Conservation (phyloP, 2,797 vertebrate species). For the Enteromius argenteus region DNA sequence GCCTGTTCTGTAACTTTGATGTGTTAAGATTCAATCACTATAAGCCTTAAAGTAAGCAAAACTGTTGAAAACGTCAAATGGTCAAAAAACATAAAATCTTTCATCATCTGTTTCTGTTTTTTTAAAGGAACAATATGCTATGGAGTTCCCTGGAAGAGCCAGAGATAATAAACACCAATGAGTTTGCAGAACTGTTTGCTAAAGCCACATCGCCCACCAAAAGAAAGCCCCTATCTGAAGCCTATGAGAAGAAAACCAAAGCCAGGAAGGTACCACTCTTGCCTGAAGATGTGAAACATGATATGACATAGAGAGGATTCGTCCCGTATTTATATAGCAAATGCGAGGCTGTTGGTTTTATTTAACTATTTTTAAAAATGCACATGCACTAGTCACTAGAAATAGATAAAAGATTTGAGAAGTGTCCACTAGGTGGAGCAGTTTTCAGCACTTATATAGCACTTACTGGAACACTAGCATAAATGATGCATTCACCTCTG, state of each 20-base stretch:
- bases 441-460: not conserved
- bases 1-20: slow-evolving; percentile 45
- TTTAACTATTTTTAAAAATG: not conserved
- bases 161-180: slow-evolving; percentile 82
- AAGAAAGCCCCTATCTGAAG: slow-evolving; percentile 90
- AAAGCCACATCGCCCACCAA: slow-evolving; percentile 87
- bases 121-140: slow-evolving; percentile 79
- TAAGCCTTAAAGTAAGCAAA: slow-evolving; percentile 22
- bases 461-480: not conserved
- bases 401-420: not conserved
- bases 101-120: slow-evolving; percentile 46
- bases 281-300: slow-evolving; percentile 11
- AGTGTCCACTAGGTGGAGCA: slow-evolving; percentile 27
- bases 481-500: not conserved
- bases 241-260: slow-evolving; percentile 89
- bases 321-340: not conserved
- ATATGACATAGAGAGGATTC: not conserved
- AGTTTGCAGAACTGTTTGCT: slow-evolving; percentile 95
- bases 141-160: slow-evolving; percentile 92
- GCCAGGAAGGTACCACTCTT: slow-evolving; percentile 85
- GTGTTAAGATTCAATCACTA: slow-evolving; percentile 46
- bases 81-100: slow-evolving; percentile 8
- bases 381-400: not conserved
- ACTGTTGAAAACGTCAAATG: not conserved
- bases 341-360: not conserved